phyloP scores from a whole-genome alignment of 2,113 vertebrate species.

The Dicrurus megarhynchus region DNA sequence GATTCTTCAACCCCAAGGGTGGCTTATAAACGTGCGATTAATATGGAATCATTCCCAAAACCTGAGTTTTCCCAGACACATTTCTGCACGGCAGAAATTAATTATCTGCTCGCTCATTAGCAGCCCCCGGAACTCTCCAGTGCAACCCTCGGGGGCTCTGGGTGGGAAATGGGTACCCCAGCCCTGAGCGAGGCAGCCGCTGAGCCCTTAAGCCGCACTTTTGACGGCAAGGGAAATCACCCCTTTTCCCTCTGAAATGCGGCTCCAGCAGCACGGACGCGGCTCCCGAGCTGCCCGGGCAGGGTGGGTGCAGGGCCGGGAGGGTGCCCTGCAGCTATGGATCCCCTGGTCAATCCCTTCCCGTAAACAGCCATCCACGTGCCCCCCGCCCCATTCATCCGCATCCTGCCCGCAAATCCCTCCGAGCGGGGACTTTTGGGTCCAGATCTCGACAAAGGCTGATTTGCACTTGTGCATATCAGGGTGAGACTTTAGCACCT shows the following conservation, averaged over 20 bases:
- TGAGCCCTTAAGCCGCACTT: rapidly evolving
- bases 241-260: neutral
- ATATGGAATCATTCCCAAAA: neutral
- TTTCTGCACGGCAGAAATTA: neutral
- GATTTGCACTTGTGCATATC: neutral
- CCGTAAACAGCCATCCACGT: neutral
- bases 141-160: neutral
- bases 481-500: neutral
- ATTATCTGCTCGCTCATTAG: too few relatives aligned
- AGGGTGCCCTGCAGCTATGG: neutral
- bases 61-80: rapidly evolving
- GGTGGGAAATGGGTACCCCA: neutral
- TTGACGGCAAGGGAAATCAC: neutral
- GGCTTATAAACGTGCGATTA: neutral
- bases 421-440: neutral
- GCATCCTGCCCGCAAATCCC: neutral
- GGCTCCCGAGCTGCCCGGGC: neutral
- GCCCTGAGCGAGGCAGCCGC: neutral
- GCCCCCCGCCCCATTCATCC: neutral
- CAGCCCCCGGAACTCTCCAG: neutral
- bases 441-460: neutral
- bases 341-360: neutral
- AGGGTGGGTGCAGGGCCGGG: neutral
- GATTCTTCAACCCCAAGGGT: rapidly evolving
- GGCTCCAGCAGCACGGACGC: neutral